Evolutionary conservation across 2,888 invertebrate genomes (phyloP).

Genomic region (Melanargia galathea): DNA sequence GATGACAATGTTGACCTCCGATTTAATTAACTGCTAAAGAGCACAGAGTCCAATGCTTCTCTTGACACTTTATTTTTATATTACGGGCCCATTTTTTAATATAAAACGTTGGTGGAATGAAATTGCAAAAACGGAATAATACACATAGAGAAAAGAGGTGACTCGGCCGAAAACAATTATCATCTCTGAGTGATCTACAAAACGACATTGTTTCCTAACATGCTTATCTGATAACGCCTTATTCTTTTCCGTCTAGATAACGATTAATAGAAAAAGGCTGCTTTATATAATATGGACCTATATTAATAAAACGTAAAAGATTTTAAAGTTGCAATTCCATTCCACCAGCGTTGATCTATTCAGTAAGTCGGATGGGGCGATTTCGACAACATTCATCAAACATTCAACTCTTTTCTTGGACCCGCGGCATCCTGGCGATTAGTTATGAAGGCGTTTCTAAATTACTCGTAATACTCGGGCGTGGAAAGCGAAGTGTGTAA

Average conservation of each 20-base stretch:
- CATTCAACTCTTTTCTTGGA: constrained; percentile 81
- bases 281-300: neutral
- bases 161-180: neutral
- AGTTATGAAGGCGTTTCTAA: constrained; percentile 61
- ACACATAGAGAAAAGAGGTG: neutral
- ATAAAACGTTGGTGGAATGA: constrained; percentile 28
- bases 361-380: constrained; percentile 33
- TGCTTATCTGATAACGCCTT: neutral
- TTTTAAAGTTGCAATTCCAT: constrained; percentile 36
- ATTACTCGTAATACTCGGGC: constrained; percentile 53
- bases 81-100: constrained; percentile 32
- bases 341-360: constrained; percentile 22
- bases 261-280: neutral
- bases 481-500: constrained; percentile 50
- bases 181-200: neutral
- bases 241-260: neutral
- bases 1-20: constrained; percentile 75
- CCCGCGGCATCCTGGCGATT: constrained; percentile 66
- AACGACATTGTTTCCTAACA: neutral
- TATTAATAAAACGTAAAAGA: neutral
- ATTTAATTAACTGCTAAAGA: constrained; percentile 42
- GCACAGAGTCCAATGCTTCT: constrained; percentile 32
- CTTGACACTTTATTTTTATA: constrained; percentile 26
- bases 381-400: constrained; percentile 79
- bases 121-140: constrained; percentile 29